Base-by-base conservation (phyloP, 2,888 invertebrate species). In the Marronus borbonicus region DNA sequence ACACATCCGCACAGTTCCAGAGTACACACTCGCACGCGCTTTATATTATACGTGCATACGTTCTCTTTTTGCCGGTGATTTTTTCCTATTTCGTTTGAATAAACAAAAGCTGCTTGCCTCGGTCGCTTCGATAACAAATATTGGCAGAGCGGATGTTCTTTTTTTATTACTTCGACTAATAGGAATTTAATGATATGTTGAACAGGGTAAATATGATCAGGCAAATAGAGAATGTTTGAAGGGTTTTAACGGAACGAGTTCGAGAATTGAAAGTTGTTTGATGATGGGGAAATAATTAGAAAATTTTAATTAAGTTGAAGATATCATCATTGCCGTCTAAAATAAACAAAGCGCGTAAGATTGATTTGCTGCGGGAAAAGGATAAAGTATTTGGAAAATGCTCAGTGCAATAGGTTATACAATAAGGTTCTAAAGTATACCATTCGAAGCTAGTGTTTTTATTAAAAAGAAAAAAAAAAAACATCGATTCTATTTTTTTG, bases 141-240 rank as follows among this genome's bases (percentile, higher is more conserved):
- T 62, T 62, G 62, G 62, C 62, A 10, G 7, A 20, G 24, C 28
- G 62, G 55, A 55, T 55, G 55, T 55, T 62, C n/a, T 55, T 62
- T 31, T 62, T 62, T 62, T 62, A 62, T 62, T 62, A 62, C 39
- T 65, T 24, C 5, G 50, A 50, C 10, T 68, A 68, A 68, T 68
- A 68, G 68, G 68, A 50, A 50, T 68, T 68, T 49, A 50, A 68
- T 68, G 68, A 50, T 39, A 8, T 50, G 50, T 68, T 7, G 50
- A 50, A 44, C 52, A 49, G 50, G 24, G 28, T 28, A 50, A 68
- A 68, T 68, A 10, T 44, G 3, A 66, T 20, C 39, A 20, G n/a
- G 17, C 5, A 55, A 10, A 55, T 8, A 55, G 17, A 17, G 20
- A 55, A 20, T 55, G 55, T 20, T 55, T 20, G 55, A 4, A 55